Conservation (phyloP, 2,888 invertebrate species). For the Ditula angustiorana region DNA sequence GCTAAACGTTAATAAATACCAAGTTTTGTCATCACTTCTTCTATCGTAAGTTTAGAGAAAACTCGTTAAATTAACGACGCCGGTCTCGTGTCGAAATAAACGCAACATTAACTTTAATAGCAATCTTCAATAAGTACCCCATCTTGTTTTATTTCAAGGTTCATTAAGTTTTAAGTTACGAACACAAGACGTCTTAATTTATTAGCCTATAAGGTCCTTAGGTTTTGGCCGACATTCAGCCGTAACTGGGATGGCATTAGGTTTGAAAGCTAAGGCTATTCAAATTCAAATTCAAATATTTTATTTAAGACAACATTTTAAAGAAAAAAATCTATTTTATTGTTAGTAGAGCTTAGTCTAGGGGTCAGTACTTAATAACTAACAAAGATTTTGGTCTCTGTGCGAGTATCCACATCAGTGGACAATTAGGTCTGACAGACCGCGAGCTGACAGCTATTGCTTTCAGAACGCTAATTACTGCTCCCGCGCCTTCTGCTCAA, state of each 20-base stretch:
- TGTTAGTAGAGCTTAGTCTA: no score
- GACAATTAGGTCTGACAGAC: no score
- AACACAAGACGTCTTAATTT: slow-evolving; percentile 9
- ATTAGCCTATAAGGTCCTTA: not conserved
- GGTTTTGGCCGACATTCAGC: not conserved
- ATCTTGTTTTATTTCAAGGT: slow-evolving; percentile 16
- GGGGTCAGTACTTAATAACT: no score
- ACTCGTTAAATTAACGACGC: slow-evolving; percentile 26
- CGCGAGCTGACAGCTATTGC: no score
- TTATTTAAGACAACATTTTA: no score
- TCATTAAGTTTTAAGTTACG: slow-evolving; percentile 19
- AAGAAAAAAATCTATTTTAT: no score
- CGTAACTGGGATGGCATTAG: not conserved
- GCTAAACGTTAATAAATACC: slow-evolving; percentile 6
- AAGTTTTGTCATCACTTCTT: slow-evolving; percentile 4
- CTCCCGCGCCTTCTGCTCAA: no score
- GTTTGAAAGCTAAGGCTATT: no score
- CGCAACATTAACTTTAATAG: slow-evolving; percentile 26
- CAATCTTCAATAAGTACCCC: slow-evolving; percentile 25
- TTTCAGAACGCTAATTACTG: no score
- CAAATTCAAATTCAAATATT: no score
- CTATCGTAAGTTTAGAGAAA: slow-evolving; percentile 12
- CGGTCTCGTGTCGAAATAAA: slow-evolving; percentile 23
- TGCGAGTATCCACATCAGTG: no score
- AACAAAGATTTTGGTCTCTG: no score